Conservation (phyloP, 2,888 invertebrate species). For the Aleiodes leptofemur region DNA sequence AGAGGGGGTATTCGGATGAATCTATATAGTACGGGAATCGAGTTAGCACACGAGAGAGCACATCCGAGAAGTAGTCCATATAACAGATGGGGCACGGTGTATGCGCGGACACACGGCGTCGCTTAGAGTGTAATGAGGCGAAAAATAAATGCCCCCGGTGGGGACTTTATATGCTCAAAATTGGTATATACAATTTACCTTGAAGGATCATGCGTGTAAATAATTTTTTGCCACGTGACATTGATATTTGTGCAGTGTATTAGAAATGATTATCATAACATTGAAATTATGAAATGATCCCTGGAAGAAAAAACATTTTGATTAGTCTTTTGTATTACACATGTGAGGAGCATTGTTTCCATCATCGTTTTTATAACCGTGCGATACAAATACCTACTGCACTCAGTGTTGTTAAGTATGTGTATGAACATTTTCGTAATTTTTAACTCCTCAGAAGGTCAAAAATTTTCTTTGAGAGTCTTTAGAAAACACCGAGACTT, state of each 20-base stretch:
- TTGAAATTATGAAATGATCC: not conserved
- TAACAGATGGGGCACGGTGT: slow-evolving; percentile 39
- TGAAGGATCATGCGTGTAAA: not conserved
- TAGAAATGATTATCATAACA: not conserved
- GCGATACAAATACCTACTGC: no score
- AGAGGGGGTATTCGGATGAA: not conserved
- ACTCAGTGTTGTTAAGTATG: no score
- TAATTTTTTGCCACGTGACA: slow-evolving; percentile 24
- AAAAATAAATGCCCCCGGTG: slow-evolving; percentile 49
- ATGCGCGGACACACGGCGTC: slow-evolving; percentile 42
- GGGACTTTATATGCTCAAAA: slow-evolving; percentile 27
- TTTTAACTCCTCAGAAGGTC: no score
- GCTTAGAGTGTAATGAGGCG: slow-evolving; percentile 52
- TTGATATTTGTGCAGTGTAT: not conserved
- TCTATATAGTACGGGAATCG: slow-evolving; percentile 37
- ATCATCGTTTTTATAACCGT: no score
- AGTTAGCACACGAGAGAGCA: slow-evolving; percentile 41
- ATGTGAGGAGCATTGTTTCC: no score
- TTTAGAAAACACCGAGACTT: no score
- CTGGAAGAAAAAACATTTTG: not conserved
- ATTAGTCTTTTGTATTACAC: not conserved
- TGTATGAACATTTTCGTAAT: no score
- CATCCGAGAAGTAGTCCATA: slow-evolving; percentile 25
- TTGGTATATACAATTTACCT: slow-evolving; percentile 22
- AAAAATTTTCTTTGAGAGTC: no score